Percentiles rank a stretch among this genome's conserved stretches.
Evolutionary conservation across 2,888 invertebrate genomes (phyloP).

Genomic region (Pristionchus maxplancki): DNA sequence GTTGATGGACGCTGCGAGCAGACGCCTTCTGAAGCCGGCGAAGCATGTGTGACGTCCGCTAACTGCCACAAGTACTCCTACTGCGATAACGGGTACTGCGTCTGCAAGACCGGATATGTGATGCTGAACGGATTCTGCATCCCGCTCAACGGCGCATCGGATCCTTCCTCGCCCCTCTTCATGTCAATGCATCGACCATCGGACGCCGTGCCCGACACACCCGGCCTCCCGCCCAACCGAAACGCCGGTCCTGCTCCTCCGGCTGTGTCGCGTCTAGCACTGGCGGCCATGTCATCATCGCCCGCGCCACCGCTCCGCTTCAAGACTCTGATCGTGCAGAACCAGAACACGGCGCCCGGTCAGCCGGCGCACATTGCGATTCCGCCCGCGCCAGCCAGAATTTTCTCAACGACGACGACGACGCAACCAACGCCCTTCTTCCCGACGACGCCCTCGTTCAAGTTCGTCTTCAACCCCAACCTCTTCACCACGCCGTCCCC

Average conservation of each 20-base stretch:
- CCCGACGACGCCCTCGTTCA: background rate
- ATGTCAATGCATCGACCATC: slow-evolving; percentile 40
- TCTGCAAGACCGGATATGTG: slow-evolving; percentile 68
- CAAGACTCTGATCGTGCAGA: slow-evolving; percentile 18
- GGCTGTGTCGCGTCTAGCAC: background rate
- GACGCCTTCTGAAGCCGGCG: slow-evolving; percentile 66
- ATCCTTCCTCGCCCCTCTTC: slow-evolving; percentile 35
- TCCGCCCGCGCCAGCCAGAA: background rate
- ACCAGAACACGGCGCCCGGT: slow-evolving; percentile 13
- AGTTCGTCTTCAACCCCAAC: slow-evolving; percentile 48
- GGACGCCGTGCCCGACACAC: background rate
- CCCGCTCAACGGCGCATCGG: slow-evolving; percentile 53
- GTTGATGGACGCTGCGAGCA: slow-evolving; percentile 65
- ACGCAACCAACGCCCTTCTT: background rate
- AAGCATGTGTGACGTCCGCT: slow-evolving; percentile 67
- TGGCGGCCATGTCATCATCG: background rate
- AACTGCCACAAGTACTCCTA: slow-evolving; percentile 72
- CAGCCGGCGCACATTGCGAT: slow-evolving; percentile 6
- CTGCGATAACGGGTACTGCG: slow-evolving; percentile 74
- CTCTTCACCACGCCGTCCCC: slow-evolving; percentile 3
- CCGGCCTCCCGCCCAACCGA: slow-evolving; percentile 55
- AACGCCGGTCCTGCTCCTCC: slow-evolving; percentile 55
- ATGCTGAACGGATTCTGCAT: slow-evolving; percentile 64
- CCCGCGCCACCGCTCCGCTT: background rate
- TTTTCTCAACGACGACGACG: background rate